Conservation (phyloP, 2,888 invertebrate species). For the Parnassius apollo region DNA sequence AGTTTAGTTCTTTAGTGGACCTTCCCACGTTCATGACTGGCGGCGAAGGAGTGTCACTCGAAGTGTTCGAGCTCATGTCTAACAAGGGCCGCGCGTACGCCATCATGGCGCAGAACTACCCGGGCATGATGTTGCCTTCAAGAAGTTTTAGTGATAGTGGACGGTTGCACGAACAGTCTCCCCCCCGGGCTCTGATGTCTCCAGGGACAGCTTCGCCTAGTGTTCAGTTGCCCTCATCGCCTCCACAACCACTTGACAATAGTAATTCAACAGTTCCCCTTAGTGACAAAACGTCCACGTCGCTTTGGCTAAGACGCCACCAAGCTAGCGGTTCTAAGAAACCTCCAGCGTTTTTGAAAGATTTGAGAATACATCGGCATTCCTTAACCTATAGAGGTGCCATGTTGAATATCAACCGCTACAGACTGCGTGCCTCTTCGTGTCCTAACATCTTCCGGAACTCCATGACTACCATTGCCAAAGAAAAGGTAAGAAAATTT, state of each 20-base stretch:
- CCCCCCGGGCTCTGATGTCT: constrained; percentile 57
- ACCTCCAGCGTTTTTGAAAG: constrained; percentile 86
- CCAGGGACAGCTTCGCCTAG: constrained; percentile 50
- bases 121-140: constrained; percentile 86
- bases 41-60: constrained; percentile 88
- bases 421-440: constrained; percentile 90
- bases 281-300: constrained; percentile 72
- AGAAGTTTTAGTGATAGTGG: constrained; percentile 86
- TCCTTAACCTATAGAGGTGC: constrained; percentile 92
- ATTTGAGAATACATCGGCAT: constrained; percentile 87
- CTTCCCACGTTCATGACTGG: constrained; percentile 91
- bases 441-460: constrained; percentile 95
- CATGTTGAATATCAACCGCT: constrained; percentile 91
- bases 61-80: constrained; percentile 87
- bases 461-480: constrained; percentile 92
- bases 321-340: constrained; percentile 62
- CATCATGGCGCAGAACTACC: constrained; percentile 87
- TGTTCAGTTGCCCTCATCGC: constrained; percentile 50
- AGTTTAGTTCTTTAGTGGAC: constrained; percentile 90
- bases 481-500: constrained; percentile 82
- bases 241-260: constrained; percentile 41
- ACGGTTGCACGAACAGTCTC: constrained; percentile 65
- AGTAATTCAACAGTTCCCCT: constrained; percentile 42
- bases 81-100: constrained; percentile 86
- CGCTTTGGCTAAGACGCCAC: constrained; percentile 81